Percentiles rank a stretch among this genome's conserved stretches.
Conservation (phyloP, 2,797 vertebrate species). For the Nannoperca australis region DNA sequence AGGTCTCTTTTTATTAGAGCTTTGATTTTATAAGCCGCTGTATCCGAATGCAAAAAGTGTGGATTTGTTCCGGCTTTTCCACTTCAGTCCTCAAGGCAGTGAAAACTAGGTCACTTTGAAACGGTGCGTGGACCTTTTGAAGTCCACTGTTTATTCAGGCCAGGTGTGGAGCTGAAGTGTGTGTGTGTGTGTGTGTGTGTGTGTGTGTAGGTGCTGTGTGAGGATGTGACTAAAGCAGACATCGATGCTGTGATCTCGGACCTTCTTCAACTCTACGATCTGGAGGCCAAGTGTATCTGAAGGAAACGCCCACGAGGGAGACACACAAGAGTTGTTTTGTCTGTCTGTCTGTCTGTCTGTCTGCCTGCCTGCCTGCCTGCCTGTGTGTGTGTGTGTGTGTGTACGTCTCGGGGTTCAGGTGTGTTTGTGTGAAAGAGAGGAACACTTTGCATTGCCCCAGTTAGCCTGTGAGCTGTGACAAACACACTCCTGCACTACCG, state of each 20-base stretch:
- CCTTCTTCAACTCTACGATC: constrained; percentile 90
- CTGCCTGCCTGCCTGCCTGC: neutral
- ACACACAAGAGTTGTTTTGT: neutral
- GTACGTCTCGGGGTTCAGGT: constrained; percentile 33
- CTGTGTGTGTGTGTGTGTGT: neutral
- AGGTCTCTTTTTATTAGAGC: constrained; percentile 32
- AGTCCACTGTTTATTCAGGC: constrained; percentile 53
- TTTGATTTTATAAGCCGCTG: constrained; percentile 11
- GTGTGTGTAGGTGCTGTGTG: constrained; percentile 86
- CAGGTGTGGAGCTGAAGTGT: constrained; percentile 62
- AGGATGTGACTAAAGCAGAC: constrained; percentile 85
- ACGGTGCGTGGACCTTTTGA: constrained; percentile 46
- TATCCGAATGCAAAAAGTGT: constrained; percentile 39
- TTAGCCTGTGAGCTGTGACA: constrained; percentile 59
- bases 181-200: constrained; percentile 65
- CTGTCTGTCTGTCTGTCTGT: neutral
- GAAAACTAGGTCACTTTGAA: constrained; percentile 50
- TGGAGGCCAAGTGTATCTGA: constrained; percentile 91
- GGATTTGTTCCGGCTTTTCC: constrained; percentile 24
- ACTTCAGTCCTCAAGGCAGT: constrained; percentile 41
- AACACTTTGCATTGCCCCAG: constrained; percentile 46
- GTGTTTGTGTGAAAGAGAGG: neutral
- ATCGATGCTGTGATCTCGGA: constrained; percentile 90
- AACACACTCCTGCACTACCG: constrained; percentile 43
- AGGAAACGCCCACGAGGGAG: constrained; percentile 1